Evolutionary conservation across 2,797 vertebrate genomes (phyloP), one percentile per base, ranked within the genome.

Genomic region (Halcyon smyrnensis): DNA sequence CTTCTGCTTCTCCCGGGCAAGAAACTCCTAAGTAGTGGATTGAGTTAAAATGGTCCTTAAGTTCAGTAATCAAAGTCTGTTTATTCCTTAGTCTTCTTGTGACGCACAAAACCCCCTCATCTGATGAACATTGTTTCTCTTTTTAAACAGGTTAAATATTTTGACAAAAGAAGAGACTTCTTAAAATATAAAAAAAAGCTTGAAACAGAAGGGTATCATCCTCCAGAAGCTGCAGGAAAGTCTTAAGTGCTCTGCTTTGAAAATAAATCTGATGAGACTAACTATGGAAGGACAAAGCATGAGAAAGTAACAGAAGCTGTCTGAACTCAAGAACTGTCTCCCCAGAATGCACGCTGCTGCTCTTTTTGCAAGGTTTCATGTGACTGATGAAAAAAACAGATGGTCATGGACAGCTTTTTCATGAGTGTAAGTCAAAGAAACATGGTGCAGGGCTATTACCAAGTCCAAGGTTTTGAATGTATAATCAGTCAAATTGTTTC

Each of bases 161-260:
- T 99, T 91, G 86, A 95, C 94, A 99, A 98, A 98, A 98, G 99
- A 98, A 98, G 99, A 98, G 99, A 99, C 88, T 99, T 98, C 89
- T 96, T 99, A 97, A 99, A 99, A 97, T 99, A 99, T 65, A 99
- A 99, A 96, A 98, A 97, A 79, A 98, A 98, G 93, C 98, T 99
- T 96, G 94, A 99, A 98, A 95, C 95, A 2, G 98, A 98, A 84
- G 98, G 98, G 3, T 99, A 98, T 96, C 83, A 88, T 32, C 98
- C 99, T 70, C 89, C 98, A 62, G 96, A 98, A 82, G 97, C 97
- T 17, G 93, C 98, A 32, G 70, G 81, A 19, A 97, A 98, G 82
- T 95, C 97, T 36, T 98, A 98, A 57, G 27, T 78, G 56, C 8
- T 59, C 41, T n/a, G 32, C 53, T 89, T 65, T 67, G 67, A 50